Evolutionary conservation across 2,888 invertebrate species (phyloP), one percentile per base, ranked within the genome.

Genomic region (Tenodera sinensis): DNA sequence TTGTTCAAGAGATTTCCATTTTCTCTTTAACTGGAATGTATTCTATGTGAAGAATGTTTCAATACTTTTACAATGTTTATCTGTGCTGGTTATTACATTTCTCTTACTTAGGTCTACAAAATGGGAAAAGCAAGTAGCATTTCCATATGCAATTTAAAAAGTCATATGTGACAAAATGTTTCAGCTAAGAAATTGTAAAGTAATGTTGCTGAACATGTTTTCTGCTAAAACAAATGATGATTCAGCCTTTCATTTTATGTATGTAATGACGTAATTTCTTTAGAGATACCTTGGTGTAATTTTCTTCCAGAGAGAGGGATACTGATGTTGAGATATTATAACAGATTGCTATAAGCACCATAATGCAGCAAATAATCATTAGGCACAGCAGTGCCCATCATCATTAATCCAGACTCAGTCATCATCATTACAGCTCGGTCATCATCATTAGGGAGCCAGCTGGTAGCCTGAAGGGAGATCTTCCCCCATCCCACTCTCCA

Each of bases 351-450:
- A 0, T 71, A 71, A 71, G 54, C 54, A 71, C 25, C 54, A 71
- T 25, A 15, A 25, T 71, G 25, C 54, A 71, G 54, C 54, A 71
- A 42, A 71, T 71, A 71, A 71, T 87, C 71, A 71, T 28, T 83
- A 27, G 28, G 81, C 54, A 14, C n/a, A 8, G 30, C 71, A 54
- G 28, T 85, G 42, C 42, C 28, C 88, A 88, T 83, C 88, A 88
- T 88, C 87, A 87, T 81, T 27, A 30, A 89, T 89, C 89, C 87
- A 83, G n/a, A n/a, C 42, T 27, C 20, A 27, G 83, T 87, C 88
- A 89, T 88, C 89, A 88, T 89, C 88, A 89, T 89, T 83, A 89
- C 83, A 28, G 54, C 86, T 28, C 20, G 71, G 81, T 89, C 89
- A 89, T 89, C 89, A 89, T 88, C 88, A 89, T 89, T 87, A 87